These are phyloP conservation scores for Zaprionus ornatus DNA, from an alignment of 1,140 invertebrate species.

Conservation along the genomic window DNA sequence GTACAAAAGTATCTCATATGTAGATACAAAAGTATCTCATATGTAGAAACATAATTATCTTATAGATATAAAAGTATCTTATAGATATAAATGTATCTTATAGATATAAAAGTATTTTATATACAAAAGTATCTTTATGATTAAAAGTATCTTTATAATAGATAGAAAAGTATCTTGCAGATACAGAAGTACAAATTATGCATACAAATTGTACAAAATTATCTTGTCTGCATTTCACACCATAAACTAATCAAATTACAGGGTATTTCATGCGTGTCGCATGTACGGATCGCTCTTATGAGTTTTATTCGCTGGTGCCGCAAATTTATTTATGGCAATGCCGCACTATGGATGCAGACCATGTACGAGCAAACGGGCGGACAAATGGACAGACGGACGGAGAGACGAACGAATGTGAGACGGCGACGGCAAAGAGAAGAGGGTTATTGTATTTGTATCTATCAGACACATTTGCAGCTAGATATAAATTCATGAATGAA, in stretches of 20 bases:
- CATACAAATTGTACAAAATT: not conserved
- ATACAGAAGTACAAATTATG: not conserved
- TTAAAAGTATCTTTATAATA: too few relatives aligned
- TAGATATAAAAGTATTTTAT: not conserved
- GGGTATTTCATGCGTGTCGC: not conserved
- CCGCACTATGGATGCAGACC: slow-evolving; percentile 75
- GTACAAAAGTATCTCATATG: too few relatives aligned
- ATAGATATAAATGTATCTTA: not conserved
- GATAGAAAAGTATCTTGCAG: not conserved
- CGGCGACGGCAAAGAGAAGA: slow-evolving; percentile 17
- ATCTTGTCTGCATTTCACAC: not conserved
- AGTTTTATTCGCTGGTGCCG: slow-evolving; percentile 29
- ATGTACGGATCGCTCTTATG: not conserved
- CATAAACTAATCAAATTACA: not conserved
- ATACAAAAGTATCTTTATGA: not conserved
- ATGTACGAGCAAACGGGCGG: slow-evolving; percentile 48
- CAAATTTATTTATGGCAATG: slow-evolving; percentile 73
- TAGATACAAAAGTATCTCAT: too few relatives aligned
- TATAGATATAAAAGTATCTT: not conserved
- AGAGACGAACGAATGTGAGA: not conserved
- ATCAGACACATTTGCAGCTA: slow-evolving; percentile 43
- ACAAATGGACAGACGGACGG: not conserved
- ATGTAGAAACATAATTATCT: too few relatives aligned
- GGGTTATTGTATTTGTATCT: slow-evolving; percentile 65
- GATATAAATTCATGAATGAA: slow-evolving; percentile 79